phyloP scores from a whole-genome alignment of 2,888 invertebrate genomes.

The Amblyjoppa fuscipennis region DNA sequence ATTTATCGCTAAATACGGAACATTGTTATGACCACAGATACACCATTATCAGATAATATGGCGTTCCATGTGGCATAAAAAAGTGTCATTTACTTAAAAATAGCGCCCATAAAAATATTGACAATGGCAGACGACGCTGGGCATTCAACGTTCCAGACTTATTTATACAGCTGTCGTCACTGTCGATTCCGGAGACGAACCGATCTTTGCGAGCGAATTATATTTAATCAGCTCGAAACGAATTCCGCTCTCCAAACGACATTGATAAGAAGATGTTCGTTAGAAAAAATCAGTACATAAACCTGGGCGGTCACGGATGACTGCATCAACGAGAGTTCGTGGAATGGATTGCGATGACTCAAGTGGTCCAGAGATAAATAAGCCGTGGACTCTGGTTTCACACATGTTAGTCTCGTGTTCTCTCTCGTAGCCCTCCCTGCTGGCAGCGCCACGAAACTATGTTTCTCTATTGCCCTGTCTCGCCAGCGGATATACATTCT shows the following conservation, averaged over 20 bases:
- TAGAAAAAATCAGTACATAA: slow-evolving; percentile 34
- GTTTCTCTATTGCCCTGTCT: slow-evolving; percentile 28
- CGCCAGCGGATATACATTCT: slow-evolving; percentile 23
- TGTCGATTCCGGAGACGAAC: too few species aligned
- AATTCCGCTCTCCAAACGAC: neutral
- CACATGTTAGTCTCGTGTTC: slow-evolving; percentile 31
- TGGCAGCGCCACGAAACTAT: neutral
- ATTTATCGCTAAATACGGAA: too few species aligned
- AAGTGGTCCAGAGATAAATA: slow-evolving; percentile 67
- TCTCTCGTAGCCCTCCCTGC: slow-evolving; percentile 4
- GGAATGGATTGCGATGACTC: slow-evolving; percentile 59
- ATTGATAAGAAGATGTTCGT: slow-evolving; percentile 11
- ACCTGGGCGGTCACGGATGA: slow-evolving; percentile 11
- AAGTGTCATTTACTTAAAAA: too few species aligned
- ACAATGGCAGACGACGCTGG: too few species aligned
- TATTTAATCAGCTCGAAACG: neutral
- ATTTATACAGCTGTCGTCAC: too few species aligned
- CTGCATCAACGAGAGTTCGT: slow-evolving; percentile 56
- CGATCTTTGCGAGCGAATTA: neutral
- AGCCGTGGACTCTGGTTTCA: slow-evolving; percentile 60
- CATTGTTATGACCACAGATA: too few species aligned
- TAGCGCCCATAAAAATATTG: too few species aligned
- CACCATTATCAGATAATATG: too few species aligned
- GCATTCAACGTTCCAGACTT: too few species aligned
- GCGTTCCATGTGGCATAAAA: too few species aligned